phyloP scores from a whole-genome alignment of 1,140 invertebrate species.

The Archegozetes longisetosus region DNA sequence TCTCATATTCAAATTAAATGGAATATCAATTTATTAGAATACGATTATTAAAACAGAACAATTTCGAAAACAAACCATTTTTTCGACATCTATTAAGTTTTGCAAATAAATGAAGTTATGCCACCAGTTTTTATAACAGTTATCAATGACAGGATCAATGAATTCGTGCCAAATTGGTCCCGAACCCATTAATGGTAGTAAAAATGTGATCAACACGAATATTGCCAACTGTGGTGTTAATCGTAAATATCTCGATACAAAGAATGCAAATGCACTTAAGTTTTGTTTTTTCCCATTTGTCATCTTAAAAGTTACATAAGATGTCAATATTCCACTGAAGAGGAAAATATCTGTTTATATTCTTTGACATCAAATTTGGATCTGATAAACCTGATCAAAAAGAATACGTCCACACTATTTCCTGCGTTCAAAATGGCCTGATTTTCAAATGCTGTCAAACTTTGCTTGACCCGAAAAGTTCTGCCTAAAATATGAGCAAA shows the following conservation, averaged over 20 bases:
- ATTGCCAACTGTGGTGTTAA: slow-evolving; percentile 19
- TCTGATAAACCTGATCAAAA: slow-evolving; percentile 19
- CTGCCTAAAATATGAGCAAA: neutral
- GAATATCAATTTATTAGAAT: neutral
- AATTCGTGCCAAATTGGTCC: slow-evolving; percentile 19
- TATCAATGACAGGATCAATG: slow-evolving; percentile 3
- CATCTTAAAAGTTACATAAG: slow-evolving; percentile 14
- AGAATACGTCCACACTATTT: slow-evolving; percentile 20
- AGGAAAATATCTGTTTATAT: neutral
- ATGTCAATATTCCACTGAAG: slow-evolving; percentile 18
- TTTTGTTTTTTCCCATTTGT: slow-evolving; percentile 15
- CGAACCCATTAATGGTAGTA: slow-evolving; percentile 16
- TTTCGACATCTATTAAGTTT: slow-evolving; percentile 2
- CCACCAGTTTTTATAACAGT: slow-evolving; percentile 19
- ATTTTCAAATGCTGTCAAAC: neutral
- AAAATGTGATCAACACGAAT: slow-evolving; percentile 15
- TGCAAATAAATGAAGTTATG: slow-evolving; percentile 14
- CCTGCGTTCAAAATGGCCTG: slow-evolving; percentile 12
- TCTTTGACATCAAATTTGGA: no score
- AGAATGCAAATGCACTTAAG: slow-evolving; percentile 13
- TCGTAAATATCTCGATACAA: slow-evolving; percentile 17
- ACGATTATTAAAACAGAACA: neutral
- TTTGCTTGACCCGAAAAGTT: neutral
- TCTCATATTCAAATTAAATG: neutral
- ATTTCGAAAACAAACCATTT: slow-evolving; percentile 10